Evolutionary conservation across 2,113 vertebrate species (phyloP).

Genomic region (Empidonax alnorum): DNA sequence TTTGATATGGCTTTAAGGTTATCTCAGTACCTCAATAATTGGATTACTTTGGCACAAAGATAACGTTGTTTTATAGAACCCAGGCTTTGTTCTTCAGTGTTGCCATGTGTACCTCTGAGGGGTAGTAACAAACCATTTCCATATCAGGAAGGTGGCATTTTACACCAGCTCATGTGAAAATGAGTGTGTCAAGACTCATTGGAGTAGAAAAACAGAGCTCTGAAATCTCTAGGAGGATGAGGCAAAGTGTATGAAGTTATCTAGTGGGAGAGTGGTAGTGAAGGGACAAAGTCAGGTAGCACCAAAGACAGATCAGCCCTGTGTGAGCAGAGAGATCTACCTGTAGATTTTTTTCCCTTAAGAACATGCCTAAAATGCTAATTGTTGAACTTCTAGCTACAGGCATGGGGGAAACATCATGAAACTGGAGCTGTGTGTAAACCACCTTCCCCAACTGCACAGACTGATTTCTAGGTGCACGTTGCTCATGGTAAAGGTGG

Average conservation of each 20-base stretch:
- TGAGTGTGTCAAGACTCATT: not conserved
- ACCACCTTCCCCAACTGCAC: too few species aligned
- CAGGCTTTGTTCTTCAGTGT: not conserved
- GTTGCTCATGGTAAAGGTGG: not conserved
- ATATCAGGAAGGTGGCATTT: not conserved
- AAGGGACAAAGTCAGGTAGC: not conserved
- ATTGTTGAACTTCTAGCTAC: not conserved
- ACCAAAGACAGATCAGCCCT: not conserved
- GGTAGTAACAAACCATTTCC: not conserved
- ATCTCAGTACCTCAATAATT: conserved; percentile 8
- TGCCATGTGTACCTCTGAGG: not conserved
- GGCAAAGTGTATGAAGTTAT: fast-evolving
- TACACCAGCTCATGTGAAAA: not conserved
- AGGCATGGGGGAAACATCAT: too few species aligned
- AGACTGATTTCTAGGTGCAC: not conserved
- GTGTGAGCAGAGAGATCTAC: not conserved
- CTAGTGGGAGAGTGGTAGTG: not conserved
- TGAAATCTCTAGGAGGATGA: not conserved
- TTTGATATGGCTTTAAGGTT: conserved; percentile 20
- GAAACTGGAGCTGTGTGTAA: not conserved
- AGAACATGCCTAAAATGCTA: not conserved
- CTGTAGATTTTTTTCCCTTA: not conserved
- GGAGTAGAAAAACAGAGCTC: not conserved
- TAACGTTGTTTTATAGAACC: not conserved
- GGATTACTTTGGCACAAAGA: not conserved